These are phyloP conservation scores for zebrafish (Danio rerio) DNA, from an alignment of 2,113 vertebrate genomes.

Conservation along the genomic window DNA sequence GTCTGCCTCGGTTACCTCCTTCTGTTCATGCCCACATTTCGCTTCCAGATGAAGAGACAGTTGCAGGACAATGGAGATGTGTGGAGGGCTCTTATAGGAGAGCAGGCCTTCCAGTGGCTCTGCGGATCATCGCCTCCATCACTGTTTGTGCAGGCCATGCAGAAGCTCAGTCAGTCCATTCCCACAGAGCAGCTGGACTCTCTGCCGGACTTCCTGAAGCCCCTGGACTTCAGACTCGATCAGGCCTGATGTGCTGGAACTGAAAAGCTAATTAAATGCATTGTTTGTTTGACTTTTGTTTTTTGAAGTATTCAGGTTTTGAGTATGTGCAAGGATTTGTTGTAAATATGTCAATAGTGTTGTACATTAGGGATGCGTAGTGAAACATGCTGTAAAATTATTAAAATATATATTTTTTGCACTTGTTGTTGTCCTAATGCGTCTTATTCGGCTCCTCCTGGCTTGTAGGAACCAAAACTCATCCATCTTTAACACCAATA, in stretches of 20 bases:
- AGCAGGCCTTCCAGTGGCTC: slow-evolving; percentile 83
- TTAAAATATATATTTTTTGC: slow-evolving; percentile 38
- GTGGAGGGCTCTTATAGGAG: slow-evolving; percentile 85
- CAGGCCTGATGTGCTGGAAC: slow-evolving; percentile 8
- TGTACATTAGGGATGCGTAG: neutral
- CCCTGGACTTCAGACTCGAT: slow-evolving; percentile 78
- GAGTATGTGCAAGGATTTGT: neutral
- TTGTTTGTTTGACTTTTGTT: neutral
- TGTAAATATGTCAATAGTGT: slow-evolving; percentile 52
- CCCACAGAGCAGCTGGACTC: slow-evolving; percentile 79
- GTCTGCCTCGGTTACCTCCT: slow-evolving; percentile 87
- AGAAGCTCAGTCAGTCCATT: slow-evolving; percentile 84
- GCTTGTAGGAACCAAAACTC: neutral
- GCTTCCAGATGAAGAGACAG: slow-evolving; percentile 67
- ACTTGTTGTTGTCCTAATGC: neutral
- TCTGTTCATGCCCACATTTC: slow-evolving; percentile 80
- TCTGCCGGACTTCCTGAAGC: slow-evolving; percentile 87
- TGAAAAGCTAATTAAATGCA: neutral
- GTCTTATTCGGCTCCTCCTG: too few species aligned
- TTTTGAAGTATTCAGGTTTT: neutral
- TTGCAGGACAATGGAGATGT: slow-evolving; percentile 75
- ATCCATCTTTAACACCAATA: neutral
- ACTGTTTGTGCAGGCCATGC: slow-evolving; percentile 85
- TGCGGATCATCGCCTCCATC: slow-evolving; percentile 81
- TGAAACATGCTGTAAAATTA: neutral